phyloP scores from a whole-genome alignment of 2,113 vertebrate species.

The Camarhynchus parvulus region DNA sequence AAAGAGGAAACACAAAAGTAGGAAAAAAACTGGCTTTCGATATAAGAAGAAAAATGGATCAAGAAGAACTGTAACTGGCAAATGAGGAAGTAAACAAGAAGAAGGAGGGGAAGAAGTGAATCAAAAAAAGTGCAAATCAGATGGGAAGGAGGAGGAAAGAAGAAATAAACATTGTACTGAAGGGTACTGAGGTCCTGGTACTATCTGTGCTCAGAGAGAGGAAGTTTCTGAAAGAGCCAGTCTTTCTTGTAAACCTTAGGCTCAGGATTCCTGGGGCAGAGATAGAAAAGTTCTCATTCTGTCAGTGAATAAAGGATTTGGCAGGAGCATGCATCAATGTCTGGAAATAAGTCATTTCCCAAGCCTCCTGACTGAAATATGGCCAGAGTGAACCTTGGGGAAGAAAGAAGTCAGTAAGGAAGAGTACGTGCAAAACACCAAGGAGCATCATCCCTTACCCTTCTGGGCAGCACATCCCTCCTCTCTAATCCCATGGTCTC shows the following conservation, averaged over 20 bases:
- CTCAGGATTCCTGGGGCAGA: not conserved
- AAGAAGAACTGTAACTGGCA: not conserved
- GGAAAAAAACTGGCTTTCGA: not conserved
- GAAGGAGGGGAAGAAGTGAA: not conserved
- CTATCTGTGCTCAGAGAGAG: not conserved
- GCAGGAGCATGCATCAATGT: not conserved
- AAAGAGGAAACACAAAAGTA: not conserved
- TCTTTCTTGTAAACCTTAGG: not conserved
- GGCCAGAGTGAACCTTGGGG: not conserved
- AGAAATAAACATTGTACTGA: not conserved
- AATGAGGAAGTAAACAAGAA: not conserved
- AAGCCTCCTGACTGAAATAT: not conserved
- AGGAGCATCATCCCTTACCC: not conserved
- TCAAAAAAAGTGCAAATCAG: not conserved
- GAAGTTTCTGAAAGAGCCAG: not conserved
- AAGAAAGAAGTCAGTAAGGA: not conserved
- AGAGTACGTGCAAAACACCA: not conserved
- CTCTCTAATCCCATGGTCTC: fast-evolving
- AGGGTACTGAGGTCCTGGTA: not conserved
- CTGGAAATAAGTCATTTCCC: not conserved
- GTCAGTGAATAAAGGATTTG: not conserved
- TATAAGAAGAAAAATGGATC: not conserved
- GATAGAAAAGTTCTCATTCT: not conserved
- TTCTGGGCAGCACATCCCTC: not conserved
- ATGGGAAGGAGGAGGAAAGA: not conserved